Percentiles rank a stretch among this genome's conserved stretches.
Conservation (phyloP, 2,888 invertebrate species). For the Eupithecia tripunctaria region DNA sequence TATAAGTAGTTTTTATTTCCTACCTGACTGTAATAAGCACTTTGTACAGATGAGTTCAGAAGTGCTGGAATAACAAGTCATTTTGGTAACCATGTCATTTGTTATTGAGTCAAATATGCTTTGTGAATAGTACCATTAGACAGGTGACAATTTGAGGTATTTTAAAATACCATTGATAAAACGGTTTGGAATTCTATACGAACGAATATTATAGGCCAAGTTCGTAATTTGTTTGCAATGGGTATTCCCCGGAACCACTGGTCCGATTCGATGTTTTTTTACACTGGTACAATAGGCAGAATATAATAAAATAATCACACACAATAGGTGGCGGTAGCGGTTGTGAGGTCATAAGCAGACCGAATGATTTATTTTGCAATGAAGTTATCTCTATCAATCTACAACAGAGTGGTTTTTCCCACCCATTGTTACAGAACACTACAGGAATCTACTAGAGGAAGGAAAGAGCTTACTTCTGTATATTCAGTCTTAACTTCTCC, state of each 20-base stretch:
- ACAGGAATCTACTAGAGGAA: too few species aligned
- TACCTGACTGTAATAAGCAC: constrained; percentile 29
- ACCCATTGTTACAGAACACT: too few species aligned
- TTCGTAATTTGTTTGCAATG: background rate
- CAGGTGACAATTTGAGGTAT: background rate
- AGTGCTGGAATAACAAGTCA: constrained; percentile 2
- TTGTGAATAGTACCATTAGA: background rate
- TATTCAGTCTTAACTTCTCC: too few species aligned
- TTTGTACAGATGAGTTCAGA: constrained; percentile 16
- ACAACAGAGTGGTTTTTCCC: too few species aligned
- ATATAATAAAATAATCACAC: too few species aligned
- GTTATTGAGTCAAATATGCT: background rate
- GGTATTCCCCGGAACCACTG: background rate
- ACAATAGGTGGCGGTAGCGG: too few species aligned
- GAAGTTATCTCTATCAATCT: too few species aligned
- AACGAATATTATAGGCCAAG: background rate
- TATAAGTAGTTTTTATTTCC: constrained; percentile 29
- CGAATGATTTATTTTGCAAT: too few species aligned
- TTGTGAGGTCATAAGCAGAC: too few species aligned
- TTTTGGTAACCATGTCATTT: background rate
- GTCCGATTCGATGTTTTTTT: background rate
- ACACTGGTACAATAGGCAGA: background rate
- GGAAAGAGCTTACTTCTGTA: too few species aligned
- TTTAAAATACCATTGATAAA: background rate
- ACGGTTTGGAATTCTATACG: background rate